phyloP scores from a whole-genome alignment of 2,888 invertebrate species.

The Plagiodera versicolora region DNA sequence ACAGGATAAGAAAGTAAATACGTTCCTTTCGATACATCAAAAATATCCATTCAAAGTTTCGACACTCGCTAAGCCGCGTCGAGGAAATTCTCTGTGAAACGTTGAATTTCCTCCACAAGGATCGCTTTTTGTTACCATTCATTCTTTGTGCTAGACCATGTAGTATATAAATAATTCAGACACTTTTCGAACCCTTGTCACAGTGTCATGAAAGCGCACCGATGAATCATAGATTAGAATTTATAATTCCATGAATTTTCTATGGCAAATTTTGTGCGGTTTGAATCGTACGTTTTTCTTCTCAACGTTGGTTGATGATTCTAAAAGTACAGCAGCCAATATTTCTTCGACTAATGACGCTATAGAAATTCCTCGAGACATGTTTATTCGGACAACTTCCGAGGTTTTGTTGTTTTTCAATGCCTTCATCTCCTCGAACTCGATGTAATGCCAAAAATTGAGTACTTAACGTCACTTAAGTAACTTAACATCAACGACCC shows the following conservation, averaged over 20 bases:
- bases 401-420: too few relatives aligned
- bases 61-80: background rate
- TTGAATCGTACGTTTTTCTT: background rate
- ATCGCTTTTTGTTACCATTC: constrained; percentile 20
- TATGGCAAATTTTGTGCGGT: constrained; percentile 3
- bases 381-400: too few relatives aligned
- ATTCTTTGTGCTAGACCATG: constrained; percentile 16
- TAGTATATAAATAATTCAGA: constrained; percentile 22
- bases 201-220: constrained; percentile 16
- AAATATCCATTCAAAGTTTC: background rate
- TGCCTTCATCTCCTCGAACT: too few relatives aligned
- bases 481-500: too few relatives aligned
- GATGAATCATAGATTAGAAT: constrained; percentile 20
- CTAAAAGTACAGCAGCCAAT: too few relatives aligned
- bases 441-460: too few relatives aligned
- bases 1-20: too few relatives aligned
- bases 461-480: too few relatives aligned
- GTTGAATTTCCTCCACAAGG: constrained; percentile 7
- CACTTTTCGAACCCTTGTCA: constrained; percentile 15
- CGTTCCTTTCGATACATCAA: background rate
- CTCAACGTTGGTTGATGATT: background rate
- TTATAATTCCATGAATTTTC: constrained; percentile 24
- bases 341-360: too few relatives aligned
- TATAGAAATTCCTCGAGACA: too few relatives aligned
- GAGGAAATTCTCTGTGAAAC: background rate